Percentiles rank a stretch among this genome's conserved stretches.
phyloP scores from a whole-genome alignment of 2,888 invertebrate genomes.

The Nyleta sp. region DNA sequence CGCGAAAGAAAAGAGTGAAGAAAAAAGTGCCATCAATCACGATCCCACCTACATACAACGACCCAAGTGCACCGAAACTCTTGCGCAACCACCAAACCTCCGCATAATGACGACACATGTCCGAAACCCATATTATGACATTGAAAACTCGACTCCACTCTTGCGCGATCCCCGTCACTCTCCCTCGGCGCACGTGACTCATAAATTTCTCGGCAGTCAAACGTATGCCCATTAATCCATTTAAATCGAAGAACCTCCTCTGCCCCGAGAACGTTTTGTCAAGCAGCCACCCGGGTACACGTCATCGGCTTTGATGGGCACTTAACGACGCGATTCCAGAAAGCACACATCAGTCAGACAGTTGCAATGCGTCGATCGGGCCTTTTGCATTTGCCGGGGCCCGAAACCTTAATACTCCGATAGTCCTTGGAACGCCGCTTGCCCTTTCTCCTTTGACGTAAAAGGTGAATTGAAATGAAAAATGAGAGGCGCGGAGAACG shows the following conservation, averaged over 20 bases:
- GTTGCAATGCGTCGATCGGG: conserved; percentile 38
- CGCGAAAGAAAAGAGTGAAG: not conserved
- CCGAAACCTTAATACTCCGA: conserved; percentile 22
- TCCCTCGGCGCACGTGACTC: too few relatives aligned
- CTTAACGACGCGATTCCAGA: too few relatives aligned
- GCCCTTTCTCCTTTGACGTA: conserved; percentile 59
- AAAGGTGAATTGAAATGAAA: conserved; percentile 65
- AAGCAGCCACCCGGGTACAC: too few relatives aligned
- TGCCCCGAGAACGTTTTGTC: too few relatives aligned
- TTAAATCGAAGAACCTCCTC: too few relatives aligned
- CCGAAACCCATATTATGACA: conserved; percentile 25
- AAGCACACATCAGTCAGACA: conserved; percentile 28
- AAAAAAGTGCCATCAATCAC: conserved; percentile 28
- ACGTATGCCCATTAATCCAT: too few relatives aligned
- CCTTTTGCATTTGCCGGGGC: conserved; percentile 26
- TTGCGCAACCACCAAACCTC: conserved; percentile 25
- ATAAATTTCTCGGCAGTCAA: too few relatives aligned
- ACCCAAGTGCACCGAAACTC: conserved; percentile 3
- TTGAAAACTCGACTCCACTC: conserved; percentile 1
- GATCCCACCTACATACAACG: not conserved
- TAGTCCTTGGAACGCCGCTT: conserved; percentile 56
- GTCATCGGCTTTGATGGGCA: too few relatives aligned
- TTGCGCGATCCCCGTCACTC: not conserved
- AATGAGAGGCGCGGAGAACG: conserved; percentile 50
- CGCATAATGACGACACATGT: conserved; percentile 1